Evolutionary conservation across 2,888 invertebrate genomes (phyloP).

Genomic region (Machimus rusticus): DNA sequence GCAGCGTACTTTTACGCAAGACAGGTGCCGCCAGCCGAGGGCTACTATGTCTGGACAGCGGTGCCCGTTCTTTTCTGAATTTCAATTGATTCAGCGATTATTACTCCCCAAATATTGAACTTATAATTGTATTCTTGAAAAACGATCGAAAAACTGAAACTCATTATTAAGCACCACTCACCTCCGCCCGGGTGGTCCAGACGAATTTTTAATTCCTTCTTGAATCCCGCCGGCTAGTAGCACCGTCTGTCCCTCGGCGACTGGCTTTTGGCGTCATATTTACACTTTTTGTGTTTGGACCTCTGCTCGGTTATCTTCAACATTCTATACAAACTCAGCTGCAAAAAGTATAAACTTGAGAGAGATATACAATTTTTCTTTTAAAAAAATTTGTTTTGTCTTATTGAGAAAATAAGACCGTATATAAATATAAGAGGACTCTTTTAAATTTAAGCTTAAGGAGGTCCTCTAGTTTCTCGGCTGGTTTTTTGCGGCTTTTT

Average conservation of each 20-base stretch:
- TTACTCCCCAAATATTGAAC: conserved; percentile 21
- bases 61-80: background rate
- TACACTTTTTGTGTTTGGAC: background rate
- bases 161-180: conserved; percentile 33
- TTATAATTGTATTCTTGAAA: conserved; percentile 1
- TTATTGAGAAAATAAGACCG: background rate
- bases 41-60: background rate
- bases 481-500: too few relatives aligned
- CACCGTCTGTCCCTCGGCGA: background rate
- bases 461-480: too few relatives aligned
- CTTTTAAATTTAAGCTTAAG: background rate
- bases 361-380: background rate
- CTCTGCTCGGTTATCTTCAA: background rate
- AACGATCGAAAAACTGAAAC: conserved; percentile 24
- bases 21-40: background rate
- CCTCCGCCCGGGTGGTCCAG: conserved; percentile 45
- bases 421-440: background rate
- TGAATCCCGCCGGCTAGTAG: background rate
- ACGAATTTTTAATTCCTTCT: conserved; percentile 43
- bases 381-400: background rate
- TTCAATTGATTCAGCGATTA: background rate
- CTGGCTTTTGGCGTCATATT: conserved; percentile 8
- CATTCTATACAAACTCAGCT: background rate
- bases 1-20: background rate
- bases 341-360: background rate